Percentiles rank a stretch among this genome's conserved stretches.
Conservation (phyloP, 1,140 invertebrate species). For the Atta colombica region DNA sequence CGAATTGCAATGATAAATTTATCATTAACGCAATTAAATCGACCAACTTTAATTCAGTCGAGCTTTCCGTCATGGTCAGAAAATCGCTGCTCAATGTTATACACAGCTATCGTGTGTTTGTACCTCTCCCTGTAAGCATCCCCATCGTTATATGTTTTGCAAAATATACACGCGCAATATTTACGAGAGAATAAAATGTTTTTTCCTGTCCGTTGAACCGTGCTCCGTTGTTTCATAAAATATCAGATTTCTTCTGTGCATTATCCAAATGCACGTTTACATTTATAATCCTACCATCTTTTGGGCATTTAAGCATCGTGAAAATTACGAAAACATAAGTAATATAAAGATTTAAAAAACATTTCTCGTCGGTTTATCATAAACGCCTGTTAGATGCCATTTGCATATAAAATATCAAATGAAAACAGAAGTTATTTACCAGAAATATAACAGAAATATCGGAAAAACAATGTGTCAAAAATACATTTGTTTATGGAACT, state of each 20-base stretch:
- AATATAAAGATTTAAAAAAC: constrained; percentile 27
- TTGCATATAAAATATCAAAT: constrained; percentile 42
- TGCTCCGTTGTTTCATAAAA: constrained; percentile 63
- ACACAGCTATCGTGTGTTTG: constrained; percentile 37
- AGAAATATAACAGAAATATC: not conserved
- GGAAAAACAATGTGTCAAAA: constrained; percentile 24
- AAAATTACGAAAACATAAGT: constrained; percentile 35
- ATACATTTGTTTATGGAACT: constrained; percentile 10
- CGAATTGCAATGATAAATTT: constrained; percentile 25
- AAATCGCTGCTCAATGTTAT: constrained; percentile 40
- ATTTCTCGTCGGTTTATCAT: constrained; percentile 32
- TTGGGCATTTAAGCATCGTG: constrained; percentile 48
- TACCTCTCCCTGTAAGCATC: not conserved
- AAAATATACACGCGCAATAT: constrained; percentile 54
- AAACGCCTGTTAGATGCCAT: constrained; percentile 30
- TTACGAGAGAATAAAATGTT: constrained; percentile 59
- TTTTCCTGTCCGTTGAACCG: constrained; percentile 53
- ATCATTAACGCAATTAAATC: constrained; percentile 33
- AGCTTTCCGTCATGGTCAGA: constrained; percentile 42
- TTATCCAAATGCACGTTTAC: constrained; percentile 55
- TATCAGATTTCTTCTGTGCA: constrained; percentile 63
- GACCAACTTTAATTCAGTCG: constrained; percentile 23
- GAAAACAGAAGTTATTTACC: constrained; percentile 35
- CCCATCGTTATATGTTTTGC: constrained; percentile 48
- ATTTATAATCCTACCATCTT: constrained; percentile 62